Conservation (phyloP, 1,140 invertebrate genomes). For the Drosophila erecta region DNA sequence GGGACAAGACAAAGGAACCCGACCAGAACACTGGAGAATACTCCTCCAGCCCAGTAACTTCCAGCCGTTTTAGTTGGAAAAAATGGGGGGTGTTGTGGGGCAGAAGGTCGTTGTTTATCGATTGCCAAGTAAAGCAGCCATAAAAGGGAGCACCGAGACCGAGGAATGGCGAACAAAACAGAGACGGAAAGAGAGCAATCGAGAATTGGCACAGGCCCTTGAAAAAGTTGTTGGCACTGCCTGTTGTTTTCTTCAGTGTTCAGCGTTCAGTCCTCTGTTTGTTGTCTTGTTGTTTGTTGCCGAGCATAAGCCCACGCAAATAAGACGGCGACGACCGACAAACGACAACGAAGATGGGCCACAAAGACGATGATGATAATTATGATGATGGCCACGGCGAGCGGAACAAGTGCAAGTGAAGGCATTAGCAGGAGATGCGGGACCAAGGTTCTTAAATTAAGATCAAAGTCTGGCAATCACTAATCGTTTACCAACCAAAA, state of each 20-base stretch:
- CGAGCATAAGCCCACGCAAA: slow-evolving; percentile 63
- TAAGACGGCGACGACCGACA: slow-evolving; percentile 33
- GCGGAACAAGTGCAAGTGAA: slow-evolving; percentile 50
- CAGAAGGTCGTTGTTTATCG: slow-evolving; percentile 77
- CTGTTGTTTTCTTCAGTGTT: slow-evolving; percentile 8
- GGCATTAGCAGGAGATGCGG: slow-evolving; percentile 20
- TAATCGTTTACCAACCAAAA: background rate
- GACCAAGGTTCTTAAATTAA: background rate
- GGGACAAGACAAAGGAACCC: slow-evolving; percentile 39
- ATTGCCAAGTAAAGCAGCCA: slow-evolving; percentile 59
- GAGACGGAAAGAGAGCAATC: slow-evolving; percentile 47
- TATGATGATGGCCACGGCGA: slow-evolving; percentile 21
- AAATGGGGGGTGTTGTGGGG: slow-evolving; percentile 16
- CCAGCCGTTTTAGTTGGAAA: slow-evolving; percentile 20
- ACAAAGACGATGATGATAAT: slow-evolving; percentile 31
- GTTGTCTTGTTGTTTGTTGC: slow-evolving; percentile 2
- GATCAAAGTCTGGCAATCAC: background rate
- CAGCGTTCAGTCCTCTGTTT: slow-evolving; percentile 4
- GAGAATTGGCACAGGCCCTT: slow-evolving; percentile 78
- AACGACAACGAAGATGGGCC: slow-evolving; percentile 27
- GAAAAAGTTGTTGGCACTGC: slow-evolving; percentile 46
- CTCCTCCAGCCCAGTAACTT: slow-evolving; percentile 40
- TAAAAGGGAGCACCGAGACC: slow-evolving; percentile 20
- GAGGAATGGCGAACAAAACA: slow-evolving; percentile 29
- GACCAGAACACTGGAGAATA: slow-evolving; percentile 23